Evolutionary conservation across 2,888 invertebrate genomes (phyloP).

Genomic region (Unio delphinus): DNA sequence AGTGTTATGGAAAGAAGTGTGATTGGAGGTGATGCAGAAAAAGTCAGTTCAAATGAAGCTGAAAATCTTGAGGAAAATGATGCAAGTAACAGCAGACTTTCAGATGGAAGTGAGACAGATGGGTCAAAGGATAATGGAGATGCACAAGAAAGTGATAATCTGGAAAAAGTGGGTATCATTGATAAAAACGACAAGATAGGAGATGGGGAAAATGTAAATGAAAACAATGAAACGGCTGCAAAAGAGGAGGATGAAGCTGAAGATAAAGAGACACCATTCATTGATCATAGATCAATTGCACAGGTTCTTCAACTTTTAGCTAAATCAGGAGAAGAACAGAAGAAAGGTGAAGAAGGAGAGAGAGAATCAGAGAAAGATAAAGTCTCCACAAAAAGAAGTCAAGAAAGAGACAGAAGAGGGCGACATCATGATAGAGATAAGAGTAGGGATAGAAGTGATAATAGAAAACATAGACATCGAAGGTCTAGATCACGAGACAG

Average conservation of each 20-base stretch:
- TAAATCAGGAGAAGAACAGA: constrained; percentile 5
- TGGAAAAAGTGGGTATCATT: background rate
- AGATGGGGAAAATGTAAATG: constrained; percentile 2
- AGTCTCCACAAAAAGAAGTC: background rate
- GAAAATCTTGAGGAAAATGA: constrained; percentile 22
- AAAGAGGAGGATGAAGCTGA: constrained; percentile 20
- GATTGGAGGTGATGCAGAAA: constrained; percentile 2
- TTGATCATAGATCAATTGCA: background rate
- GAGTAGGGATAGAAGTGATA: constrained; percentile 25
- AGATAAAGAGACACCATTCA: constrained; percentile 15
- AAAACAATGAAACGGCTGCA: constrained; percentile 7
- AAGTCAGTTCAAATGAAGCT: constrained; percentile 1
- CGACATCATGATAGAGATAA: constrained; percentile 26
- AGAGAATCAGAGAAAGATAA: constrained; percentile 4
- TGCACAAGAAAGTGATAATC: background rate
- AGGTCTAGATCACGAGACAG: constrained; percentile 45
- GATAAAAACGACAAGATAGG: background rate
- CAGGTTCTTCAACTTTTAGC: background rate
- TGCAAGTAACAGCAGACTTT: constrained; percentile 17
- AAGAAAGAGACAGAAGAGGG: constrained; percentile 47
- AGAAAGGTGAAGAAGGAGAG: constrained; percentile 7
- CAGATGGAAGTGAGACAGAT: constrained; percentile 3
- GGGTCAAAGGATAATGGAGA: background rate
- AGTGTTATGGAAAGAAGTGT: constrained; percentile 1
- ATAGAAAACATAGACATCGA: constrained; percentile 23